Conservation (phyloP, 2,113 vertebrate genomes). For the Dryoscopus gambensis region DNA sequence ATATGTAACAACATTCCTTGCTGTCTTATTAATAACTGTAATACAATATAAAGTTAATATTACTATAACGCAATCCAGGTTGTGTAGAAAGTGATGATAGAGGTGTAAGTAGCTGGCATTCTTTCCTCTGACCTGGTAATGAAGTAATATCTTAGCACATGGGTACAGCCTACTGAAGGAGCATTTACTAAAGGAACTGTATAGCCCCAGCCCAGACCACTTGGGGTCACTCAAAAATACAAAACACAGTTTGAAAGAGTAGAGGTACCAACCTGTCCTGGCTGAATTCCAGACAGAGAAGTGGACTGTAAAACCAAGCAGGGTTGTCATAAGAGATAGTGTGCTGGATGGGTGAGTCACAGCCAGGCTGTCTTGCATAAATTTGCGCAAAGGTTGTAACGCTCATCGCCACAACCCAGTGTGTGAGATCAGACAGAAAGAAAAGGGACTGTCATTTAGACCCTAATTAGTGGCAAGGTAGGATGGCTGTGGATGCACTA, state of each 20-base stretch:
- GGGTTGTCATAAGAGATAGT: background rate
- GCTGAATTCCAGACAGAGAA: background rate
- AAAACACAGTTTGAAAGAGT: background rate
- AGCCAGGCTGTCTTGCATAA: rapidly evolving
- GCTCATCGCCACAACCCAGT: background rate
- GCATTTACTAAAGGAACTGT: background rate
- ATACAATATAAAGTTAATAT: slow-evolving; percentile 35
- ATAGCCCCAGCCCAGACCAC: background rate
- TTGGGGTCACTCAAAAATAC: background rate
- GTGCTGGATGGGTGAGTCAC: background rate
- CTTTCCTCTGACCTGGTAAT: background rate
- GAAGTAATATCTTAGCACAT: background rate
- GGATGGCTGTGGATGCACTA: background rate
- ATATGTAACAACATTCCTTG: slow-evolving; percentile 29
- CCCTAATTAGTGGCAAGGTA: background rate
- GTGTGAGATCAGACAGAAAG: background rate
- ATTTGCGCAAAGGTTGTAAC: background rate
- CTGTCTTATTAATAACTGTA: slow-evolving; percentile 33
- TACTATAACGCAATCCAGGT: slow-evolving; percentile 15
- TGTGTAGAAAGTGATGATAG: slow-evolving; percentile 4
- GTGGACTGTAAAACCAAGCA: background rate
- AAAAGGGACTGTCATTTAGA: background rate
- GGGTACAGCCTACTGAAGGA: background rate
- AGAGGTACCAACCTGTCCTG: background rate
- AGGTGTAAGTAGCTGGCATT: background rate